These are phyloP conservation scores for Polymixis flavicincta DNA, from an alignment of 2,888 invertebrate genomes.

Conservation along the genomic window DNA sequence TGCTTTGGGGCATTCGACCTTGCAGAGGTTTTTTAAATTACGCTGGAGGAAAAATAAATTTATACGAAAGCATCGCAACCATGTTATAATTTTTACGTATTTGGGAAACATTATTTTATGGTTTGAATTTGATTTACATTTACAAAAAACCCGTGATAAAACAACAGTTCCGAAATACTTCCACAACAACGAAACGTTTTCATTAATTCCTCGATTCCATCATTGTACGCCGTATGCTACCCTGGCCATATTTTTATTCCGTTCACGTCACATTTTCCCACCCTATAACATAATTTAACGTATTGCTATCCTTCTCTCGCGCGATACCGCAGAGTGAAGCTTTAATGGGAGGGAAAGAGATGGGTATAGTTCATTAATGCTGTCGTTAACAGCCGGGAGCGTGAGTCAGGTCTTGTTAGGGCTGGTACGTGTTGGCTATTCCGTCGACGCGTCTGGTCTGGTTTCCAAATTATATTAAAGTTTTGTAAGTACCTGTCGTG, in stretches of 20 bases:
- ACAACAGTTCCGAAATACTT: slow-evolving; percentile 39
- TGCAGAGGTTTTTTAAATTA: background rate
- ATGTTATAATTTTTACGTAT: too few relatives aligned
- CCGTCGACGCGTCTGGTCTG: slow-evolving; percentile 34
- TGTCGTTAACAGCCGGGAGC: slow-evolving; percentile 57
- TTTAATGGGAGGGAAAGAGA: slow-evolving; percentile 74
- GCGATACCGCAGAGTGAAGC: slow-evolving; percentile 32
- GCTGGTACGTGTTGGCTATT: slow-evolving; percentile 56
- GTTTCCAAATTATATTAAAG: slow-evolving; percentile 59
- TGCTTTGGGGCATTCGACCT: too few relatives aligned
- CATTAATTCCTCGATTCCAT: slow-evolving; percentile 68
- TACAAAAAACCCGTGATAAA: slow-evolving; percentile 15
- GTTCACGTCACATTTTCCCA: slow-evolving; percentile 75
- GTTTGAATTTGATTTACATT: background rate
- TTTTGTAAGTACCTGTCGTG: slow-evolving; percentile 44
- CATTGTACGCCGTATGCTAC: slow-evolving; percentile 70
- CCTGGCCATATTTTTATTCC: slow-evolving; percentile 78
- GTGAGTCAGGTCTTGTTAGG: slow-evolving; percentile 65
- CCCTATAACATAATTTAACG: slow-evolving; percentile 66
- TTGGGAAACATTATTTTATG: background rate
- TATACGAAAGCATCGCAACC: background rate
- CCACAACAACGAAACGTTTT: slow-evolving; percentile 50
- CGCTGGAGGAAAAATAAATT: background rate
- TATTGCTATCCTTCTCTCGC: slow-evolving; percentile 66
- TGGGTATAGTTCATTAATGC: slow-evolving; percentile 61